These are phyloP conservation scores for Onychomys arenicola DNA, from an alignment of 2,797 vertebrate genomes.

Conservation along the genomic window DNA sequence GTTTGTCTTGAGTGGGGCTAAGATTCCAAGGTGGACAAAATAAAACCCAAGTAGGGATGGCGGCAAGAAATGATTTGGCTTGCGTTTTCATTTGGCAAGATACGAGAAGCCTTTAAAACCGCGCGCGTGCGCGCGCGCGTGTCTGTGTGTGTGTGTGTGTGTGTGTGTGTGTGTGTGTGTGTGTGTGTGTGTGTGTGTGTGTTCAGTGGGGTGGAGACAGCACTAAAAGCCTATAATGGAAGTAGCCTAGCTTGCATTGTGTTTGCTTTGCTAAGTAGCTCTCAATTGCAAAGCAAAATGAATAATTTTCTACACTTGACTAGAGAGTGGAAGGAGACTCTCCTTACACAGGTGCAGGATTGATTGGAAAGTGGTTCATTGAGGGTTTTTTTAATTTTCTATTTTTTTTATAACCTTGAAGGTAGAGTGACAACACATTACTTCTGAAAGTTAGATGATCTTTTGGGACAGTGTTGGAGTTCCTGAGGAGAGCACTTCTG, in stretches of 20 bases:
- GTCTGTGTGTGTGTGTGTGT: neutral
- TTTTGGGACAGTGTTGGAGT: constrained; percentile 1
- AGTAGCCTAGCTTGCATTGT: neutral
- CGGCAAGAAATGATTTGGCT: constrained; percentile 53
- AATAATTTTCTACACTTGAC: neutral
- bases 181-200: neutral
- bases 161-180: neutral
- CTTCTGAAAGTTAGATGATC: neutral
- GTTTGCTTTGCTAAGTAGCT: constrained; percentile 40
- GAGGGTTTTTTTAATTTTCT: neutral
- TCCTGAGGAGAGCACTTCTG: neutral
- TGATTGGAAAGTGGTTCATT: neutral
- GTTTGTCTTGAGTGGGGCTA: neutral
- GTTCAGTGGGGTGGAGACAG: neutral
- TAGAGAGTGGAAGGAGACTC: neutral
- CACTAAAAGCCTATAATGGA: neutral
- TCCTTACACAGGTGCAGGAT: neutral
- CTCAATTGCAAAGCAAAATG: neutral
- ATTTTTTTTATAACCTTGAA: neutral
- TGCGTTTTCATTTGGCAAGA: constrained; percentile 71
- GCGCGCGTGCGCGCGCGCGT: neutral
- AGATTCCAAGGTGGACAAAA: constrained; percentile 62
- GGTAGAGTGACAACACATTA: neutral
- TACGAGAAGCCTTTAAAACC: constrained; percentile 61
- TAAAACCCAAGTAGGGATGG: constrained; percentile 75